phyloP scores from a whole-genome alignment of 2,888 invertebrate species.

The Drosophila macrospina region DNA sequence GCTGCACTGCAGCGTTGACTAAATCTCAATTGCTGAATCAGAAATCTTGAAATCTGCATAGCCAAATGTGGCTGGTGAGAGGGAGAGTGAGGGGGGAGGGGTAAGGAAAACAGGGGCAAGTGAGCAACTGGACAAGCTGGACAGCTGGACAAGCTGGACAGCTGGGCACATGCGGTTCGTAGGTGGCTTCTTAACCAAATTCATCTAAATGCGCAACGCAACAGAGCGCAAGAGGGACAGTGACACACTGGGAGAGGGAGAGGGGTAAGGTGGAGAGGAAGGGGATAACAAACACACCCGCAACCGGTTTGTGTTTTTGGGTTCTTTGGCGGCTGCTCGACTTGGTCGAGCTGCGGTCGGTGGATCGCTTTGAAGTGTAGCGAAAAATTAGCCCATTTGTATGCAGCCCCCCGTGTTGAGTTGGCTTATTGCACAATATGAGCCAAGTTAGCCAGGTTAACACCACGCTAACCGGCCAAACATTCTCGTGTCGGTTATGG shows the following conservation, averaged over 20 bases:
- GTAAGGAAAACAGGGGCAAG: background rate
- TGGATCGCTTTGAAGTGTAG: conserved; percentile 58
- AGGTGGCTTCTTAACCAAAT: conserved; percentile 73
- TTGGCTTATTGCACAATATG: conserved; percentile 75
- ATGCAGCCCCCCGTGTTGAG: conserved; percentile 68
- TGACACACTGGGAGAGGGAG: background rate
- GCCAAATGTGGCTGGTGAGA: conserved; percentile 22
- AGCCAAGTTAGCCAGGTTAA: conserved; percentile 72
- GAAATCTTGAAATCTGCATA: conserved; percentile 64
- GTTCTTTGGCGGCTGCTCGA: conserved; percentile 62
- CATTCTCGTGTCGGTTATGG: conserved; percentile 83
- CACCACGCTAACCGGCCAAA: conserved; percentile 39
- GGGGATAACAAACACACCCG: conserved; percentile 48
- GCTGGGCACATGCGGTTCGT: conserved; percentile 37
- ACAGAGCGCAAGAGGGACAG: conserved; percentile 11
- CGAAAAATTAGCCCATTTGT: conserved; percentile 74
- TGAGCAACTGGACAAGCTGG: background rate
- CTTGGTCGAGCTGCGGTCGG: conserved; percentile 25
- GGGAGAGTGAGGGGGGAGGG: background rate
- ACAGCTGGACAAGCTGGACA: background rate
- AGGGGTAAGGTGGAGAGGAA: background rate
- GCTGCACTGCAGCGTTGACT: conserved; percentile 63
- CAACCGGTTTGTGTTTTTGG: conserved; percentile 73
- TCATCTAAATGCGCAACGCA: conserved; percentile 79
- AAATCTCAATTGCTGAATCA: conserved; percentile 51